Evolutionary conservation across 2,888 invertebrate genomes (phyloP).

Genomic region (Zonitis immaculata): DNA sequence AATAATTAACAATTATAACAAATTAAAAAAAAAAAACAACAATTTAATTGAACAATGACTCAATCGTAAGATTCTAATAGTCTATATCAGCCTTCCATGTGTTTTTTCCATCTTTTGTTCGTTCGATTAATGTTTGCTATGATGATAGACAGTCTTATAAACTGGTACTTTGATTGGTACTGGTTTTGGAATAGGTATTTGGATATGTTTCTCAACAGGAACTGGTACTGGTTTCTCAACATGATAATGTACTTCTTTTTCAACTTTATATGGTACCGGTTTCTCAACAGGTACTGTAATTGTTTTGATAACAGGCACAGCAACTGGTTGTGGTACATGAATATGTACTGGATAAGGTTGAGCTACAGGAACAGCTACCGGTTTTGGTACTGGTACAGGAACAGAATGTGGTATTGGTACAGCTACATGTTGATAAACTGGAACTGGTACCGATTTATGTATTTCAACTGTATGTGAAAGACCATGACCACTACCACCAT

Average conservation of each 20-base stretch:
- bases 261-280: slow-evolving; percentile 67
- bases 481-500: slow-evolving; percentile 43
- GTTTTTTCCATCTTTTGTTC: no score
- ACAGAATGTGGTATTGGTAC: slow-evolving; percentile 49
- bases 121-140: slow-evolving; percentile 53
- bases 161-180: slow-evolving; percentile 67
- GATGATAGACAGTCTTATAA: slow-evolving; percentile 67
- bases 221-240: slow-evolving; percentile 66
- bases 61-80: slow-evolving; percentile 13
- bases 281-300: slow-evolving; percentile 66
- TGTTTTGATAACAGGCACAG: slow-evolving; percentile 65
- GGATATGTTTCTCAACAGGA: slow-evolving; percentile 62
- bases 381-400: slow-evolving; percentile 63
- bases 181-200: slow-evolving; percentile 65
- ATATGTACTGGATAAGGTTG: slow-evolving; percentile 66
- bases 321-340: slow-evolving; percentile 64
- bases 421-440: slow-evolving; percentile 52
- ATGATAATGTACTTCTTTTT: slow-evolving; percentile 61
- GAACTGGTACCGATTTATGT: slow-evolving; percentile 59
- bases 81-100: slow-evolving; percentile 37
- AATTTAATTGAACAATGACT: no score
- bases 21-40: slow-evolving; percentile 7
- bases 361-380: slow-evolving; percentile 62
- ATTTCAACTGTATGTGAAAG: slow-evolving; percentile 61
- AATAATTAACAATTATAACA: slow-evolving; percentile 15